Base-by-base conservation (phyloP, 2,888 invertebrate species). In the Xanthia togata region DNA sequence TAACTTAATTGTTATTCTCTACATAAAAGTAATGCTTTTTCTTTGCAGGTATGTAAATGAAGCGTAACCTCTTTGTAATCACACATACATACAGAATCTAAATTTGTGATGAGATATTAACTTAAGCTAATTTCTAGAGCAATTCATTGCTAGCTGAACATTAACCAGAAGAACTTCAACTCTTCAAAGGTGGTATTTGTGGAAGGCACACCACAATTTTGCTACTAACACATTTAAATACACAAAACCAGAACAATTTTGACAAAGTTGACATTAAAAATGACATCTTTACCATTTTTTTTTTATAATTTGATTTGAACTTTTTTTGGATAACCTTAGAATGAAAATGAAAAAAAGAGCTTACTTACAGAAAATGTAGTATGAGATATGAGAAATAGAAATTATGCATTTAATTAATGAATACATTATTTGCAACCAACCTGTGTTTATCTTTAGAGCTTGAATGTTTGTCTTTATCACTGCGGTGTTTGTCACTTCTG, bases 361-460 rank as follows among this genome's bases (percentile, higher is more conserved):
- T 31, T 20, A 20, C 11, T 31, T 2, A 53, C 17, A 47, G 31
- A 31, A 38, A 38, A 38, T 11, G 1, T 44, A n/a, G 4, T 26
- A 23, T 12, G 23, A 57, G 8, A 55, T 12, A 17, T 53, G 8
- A 55, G 31, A 59, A 75, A 77, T 35, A 67, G 31, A 70, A 77
- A 82, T 35, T 17, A 78, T 8, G 35, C 23, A 73, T 31, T 38
- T 11, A 50, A 55, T 50, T 8, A 50, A 55, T 50, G 63, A 35
- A 72, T 35, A 59, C 14, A 53, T n/a, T 63, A 81, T 20, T 53
- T 47, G 35, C 11, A 31, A 59, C 88, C 80, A 78, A 97, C 94
- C 96, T 97, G 88, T 97, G 97, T 89, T 97, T 97, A 74, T 97
- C 97, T 91, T 97, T 97, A 70, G 96, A 96, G 88, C 94, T 95